Evolutionary conservation across 1,140 invertebrate species (phyloP), one percentile per base, ranked within the genome.

Genomic region (Cherax destructor): DNA sequence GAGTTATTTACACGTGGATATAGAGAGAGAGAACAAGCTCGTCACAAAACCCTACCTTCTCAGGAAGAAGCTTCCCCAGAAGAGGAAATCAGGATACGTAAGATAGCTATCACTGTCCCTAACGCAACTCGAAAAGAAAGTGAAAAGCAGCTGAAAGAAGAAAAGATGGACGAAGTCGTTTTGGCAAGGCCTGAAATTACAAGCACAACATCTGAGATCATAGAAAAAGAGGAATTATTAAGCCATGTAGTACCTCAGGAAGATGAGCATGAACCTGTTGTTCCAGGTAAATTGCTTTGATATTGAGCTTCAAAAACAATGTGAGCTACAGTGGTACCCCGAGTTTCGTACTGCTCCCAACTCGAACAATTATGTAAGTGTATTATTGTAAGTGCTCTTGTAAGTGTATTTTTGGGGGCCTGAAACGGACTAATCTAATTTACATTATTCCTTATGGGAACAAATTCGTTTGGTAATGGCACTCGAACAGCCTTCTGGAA

Each of bases 1-100:
- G 86, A 93, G 49, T 50, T 93, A 52, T 93, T 91, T 77, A 93
- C 83, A n/a, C 85, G 92, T 18, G 89, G 92, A 41, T 93, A 93
- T 83, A 89, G 89, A 41, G 52, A 56, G 52, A 76, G 92, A 69
- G 88, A 93, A 56, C 77, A 92, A 49, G 86, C 91, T 59, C 49
- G 83, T 13, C 77, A 92, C 50, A 86, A 86, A 65, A 30, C 21
- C 13, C 18, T 49, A 9, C 79, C 47, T 78, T 18, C 56, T n/a
- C 77, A 81, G 41, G 61, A 50, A 18, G 52, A 61, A 13, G 18
- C 9, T 21, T n/a, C 69, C 13, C 24, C 88, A 72, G 79, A 88
- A 41, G 89, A 92, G 10, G 88, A 88, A 52, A 47, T 91, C 13
- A 92, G 65, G 49, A 84, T 91, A 4, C 81, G 86, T 69, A 92